These are phyloP conservation scores for western clawed frog (Xenopus tropicalis) DNA, from an alignment of 2,113 vertebrate species.

Conservation along the genomic window UCB_Xtro_10.0 CM004445.2:121962001-121962500, in stretches of 20 bases:
- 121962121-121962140: background rate
- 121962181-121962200: background rate
- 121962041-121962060: constrained; percentile 69
- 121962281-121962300: constrained; percentile 26
- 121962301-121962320: no score
- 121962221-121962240: background rate
- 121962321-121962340: constrained; percentile 4
- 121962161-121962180: background rate
- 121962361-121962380: background rate
- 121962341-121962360: constrained; percentile 35
- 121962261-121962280: constrained; percentile 10
- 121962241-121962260: constrained; percentile 10
- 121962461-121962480: background rate
- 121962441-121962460: background rate
- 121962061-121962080: constrained; percentile 57
- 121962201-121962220: background rate
- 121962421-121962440: constrained; percentile 10
- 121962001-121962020: constrained; percentile 57
- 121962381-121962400: constrained; percentile 1
- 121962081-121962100: constrained; percentile 56
- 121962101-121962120: background rate
- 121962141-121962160: background rate
- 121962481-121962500: background rate
- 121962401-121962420: constrained; percentile 5
- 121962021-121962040: constrained; percentile 58